Conservation (phyloP, 2,888 invertebrate genomes). For the Peribatodes rhomboidaria region DNA sequence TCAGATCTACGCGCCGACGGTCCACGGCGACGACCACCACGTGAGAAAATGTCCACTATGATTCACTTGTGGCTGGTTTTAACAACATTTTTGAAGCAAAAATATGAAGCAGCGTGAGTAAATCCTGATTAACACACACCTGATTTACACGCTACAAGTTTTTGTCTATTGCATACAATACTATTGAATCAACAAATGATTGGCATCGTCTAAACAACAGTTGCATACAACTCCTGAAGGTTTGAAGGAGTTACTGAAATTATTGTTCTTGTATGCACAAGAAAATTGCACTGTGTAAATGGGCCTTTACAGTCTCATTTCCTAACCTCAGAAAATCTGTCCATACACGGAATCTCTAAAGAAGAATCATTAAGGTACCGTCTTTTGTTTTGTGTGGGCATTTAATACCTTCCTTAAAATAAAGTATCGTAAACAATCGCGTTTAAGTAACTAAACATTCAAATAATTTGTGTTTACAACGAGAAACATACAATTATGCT, state of each 20-base stretch:
- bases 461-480: conserved; percentile 76
- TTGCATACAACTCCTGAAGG: no score
- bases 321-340: not conserved
- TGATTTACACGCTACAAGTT: no score
- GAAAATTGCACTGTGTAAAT: no score
- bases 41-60: conserved; percentile 60
- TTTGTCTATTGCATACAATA: no score
- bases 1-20: conserved; percentile 80
- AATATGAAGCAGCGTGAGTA: not conserved
- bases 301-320: no score
- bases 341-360: conserved; percentile 1
- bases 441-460: conserved; percentile 68
- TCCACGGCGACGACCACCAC: conserved; percentile 68
- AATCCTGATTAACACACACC: no score
- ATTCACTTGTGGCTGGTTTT: not conserved
- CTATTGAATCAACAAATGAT: no score
- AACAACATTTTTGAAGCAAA: not conserved
- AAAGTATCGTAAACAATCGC: conserved; percentile 68
- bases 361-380: conserved; percentile 1
- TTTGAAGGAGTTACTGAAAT: no score
- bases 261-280: no score
- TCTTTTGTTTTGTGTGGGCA: conserved; percentile 46
- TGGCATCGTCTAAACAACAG: no score
- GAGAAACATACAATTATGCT: conserved; percentile 81
- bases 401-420: conserved; percentile 64